phyloP scores from a whole-genome alignment of 1,140 invertebrate species.

The Oryctes rhinoceros region DNA sequence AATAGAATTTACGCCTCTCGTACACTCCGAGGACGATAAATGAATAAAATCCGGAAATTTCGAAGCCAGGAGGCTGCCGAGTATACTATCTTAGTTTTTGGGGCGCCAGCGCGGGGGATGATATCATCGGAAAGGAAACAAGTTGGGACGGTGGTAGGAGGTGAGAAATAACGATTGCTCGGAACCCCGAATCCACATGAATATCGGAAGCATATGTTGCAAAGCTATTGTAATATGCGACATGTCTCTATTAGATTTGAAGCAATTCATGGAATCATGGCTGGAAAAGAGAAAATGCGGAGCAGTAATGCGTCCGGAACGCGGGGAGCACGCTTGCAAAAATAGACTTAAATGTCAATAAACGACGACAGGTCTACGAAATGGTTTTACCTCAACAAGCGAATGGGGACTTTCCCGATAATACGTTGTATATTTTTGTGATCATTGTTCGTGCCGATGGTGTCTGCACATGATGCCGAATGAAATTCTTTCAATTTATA shows the following conservation, averaged over 20 bases:
- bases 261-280: conserved; percentile 26
- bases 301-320: not conserved
- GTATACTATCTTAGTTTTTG: conserved; percentile 26
- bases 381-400: conserved; percentile 10
- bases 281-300: not conserved
- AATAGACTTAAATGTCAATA: conserved; percentile 37
- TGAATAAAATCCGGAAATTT: conserved; percentile 23
- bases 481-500: conserved; percentile 1
- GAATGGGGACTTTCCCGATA: not conserved
- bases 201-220: conserved; percentile 32
- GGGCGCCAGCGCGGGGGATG: not conserved
- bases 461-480: conserved; percentile 8
- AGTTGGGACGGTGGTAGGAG: not conserved
- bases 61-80: not conserved
- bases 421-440: conserved; percentile 26
- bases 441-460: not conserved
- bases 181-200: conserved; percentile 27
- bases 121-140: not conserved
- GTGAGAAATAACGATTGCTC: conserved; percentile 29
- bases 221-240: conserved; percentile 31
- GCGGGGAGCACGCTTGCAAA: not conserved
- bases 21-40: conserved; percentile 13
- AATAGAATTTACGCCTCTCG: not conserved
- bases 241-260: conserved; percentile 35
- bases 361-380: conserved; percentile 9